Conservation (phyloP, 2,888 invertebrate genomes). For the Caenorhabditis parvicauda region DNA sequence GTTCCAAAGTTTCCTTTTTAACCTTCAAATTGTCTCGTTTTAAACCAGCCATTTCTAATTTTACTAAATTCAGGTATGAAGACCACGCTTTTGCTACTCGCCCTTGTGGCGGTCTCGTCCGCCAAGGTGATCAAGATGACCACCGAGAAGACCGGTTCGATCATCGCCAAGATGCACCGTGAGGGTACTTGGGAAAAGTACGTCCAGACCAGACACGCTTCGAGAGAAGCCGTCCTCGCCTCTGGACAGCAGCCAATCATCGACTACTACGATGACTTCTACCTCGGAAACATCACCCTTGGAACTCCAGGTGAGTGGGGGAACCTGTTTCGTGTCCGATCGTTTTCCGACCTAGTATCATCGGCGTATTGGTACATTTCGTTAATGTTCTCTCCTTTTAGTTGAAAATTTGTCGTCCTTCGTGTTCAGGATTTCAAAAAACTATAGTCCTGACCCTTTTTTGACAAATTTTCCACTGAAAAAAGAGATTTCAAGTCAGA, state of each 20-base stretch:
- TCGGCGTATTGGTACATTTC: too few species aligned
- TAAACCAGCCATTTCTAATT: conserved; percentile 14
- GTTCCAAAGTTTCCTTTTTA: conserved; percentile 5
- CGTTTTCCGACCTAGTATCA: too few species aligned
- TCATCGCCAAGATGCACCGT: conserved; percentile 34
- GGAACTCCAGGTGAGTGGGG: too few species aligned
- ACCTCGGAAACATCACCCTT: conserved; percentile 70
- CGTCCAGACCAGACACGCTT: conserved; percentile 17
- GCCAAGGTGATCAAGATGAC: conserved; percentile 32
- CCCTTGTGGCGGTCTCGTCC: conserved; percentile 40
- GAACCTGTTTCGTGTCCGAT: too few species aligned
- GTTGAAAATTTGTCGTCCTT: too few species aligned
- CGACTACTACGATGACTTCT: conserved; percentile 59
- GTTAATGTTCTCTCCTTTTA: too few species aligned
- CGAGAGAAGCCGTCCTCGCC: conserved; percentile 1
- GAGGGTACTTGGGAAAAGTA: conserved; percentile 27
- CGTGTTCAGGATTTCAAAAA: too few species aligned
- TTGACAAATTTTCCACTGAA: background rate
- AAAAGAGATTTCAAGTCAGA: background rate
- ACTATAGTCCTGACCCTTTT: too few species aligned
- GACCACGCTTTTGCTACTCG: conserved; percentile 37
- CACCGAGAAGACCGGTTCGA: conserved; percentile 27
- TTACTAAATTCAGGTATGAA: conserved; percentile 32
- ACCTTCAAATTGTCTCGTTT: conserved; percentile 14
- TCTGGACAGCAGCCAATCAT: conserved; percentile 24